Percentiles rank a stretch among this genome's conserved stretches.
phyloP scores from a whole-genome alignment of 1,140 invertebrate genomes.

The Augochlora pura region DNA sequence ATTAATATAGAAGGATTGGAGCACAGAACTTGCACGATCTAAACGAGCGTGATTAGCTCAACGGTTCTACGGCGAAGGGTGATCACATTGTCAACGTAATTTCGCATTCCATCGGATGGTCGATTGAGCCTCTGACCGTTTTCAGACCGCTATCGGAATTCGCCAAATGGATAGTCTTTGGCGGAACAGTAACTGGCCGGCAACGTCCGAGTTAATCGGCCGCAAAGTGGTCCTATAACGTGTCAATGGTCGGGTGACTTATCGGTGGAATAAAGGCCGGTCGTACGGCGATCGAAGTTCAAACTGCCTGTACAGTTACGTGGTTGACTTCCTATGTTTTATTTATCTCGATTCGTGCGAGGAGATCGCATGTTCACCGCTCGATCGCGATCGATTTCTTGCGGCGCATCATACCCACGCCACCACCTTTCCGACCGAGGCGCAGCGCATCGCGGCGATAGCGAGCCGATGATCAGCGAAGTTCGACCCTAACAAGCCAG shows the following conservation, averaged over 20 bases:
- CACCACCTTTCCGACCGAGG: background rate
- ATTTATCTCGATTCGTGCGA: conserved; percentile 22
- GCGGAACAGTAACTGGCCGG: conserved; percentile 5
- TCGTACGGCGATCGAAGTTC: conserved; percentile 12
- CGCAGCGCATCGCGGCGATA: background rate
- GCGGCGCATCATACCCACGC: background rate
- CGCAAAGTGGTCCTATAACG: conserved; percentile 23
- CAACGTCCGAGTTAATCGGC: conserved; percentile 23
- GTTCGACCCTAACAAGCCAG: background rate
- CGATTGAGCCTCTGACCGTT: conserved; percentile 4
- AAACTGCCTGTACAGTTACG: conserved; percentile 21
- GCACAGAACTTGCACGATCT: no score
- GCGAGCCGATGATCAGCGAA: background rate
- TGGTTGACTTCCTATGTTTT: conserved; percentile 1
- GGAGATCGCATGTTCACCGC: background rate
- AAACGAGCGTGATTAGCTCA: no score
- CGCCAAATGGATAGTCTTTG: background rate
- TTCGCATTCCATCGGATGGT: conserved; percentile 4
- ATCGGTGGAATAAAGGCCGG: conserved; percentile 33
- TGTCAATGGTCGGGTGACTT: conserved; percentile 31
- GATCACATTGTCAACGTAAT: background rate
- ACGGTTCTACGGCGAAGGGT: no score
- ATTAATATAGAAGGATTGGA: no score
- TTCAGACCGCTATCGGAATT: background rate
- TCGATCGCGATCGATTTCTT: conserved; percentile 26